phyloP scores from a whole-genome alignment of 2,888 invertebrate genomes.

The Drosophila siamana region DNA sequence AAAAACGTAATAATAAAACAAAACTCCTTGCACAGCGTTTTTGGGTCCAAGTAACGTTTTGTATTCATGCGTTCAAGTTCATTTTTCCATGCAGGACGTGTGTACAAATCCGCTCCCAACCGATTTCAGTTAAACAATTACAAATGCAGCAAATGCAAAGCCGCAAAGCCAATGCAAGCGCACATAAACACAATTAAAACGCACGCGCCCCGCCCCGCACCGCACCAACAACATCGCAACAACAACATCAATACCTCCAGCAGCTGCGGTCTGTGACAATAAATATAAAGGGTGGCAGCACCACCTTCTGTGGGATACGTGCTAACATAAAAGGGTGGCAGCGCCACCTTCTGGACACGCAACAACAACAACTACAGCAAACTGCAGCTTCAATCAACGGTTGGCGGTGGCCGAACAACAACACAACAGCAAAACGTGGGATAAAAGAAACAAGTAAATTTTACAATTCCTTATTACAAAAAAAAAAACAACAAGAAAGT shows the following conservation, averaged over 20 bases:
- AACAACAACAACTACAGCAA: slow-evolving; percentile 22
- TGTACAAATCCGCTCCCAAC: slow-evolving; percentile 71
- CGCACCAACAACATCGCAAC: slow-evolving; percentile 26
- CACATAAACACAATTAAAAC: slow-evolving; percentile 52
- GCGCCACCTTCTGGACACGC: slow-evolving; percentile 4
- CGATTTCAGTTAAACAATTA: slow-evolving; percentile 74
- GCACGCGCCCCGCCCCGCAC: slow-evolving; percentile 51
- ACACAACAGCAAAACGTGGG: slow-evolving; percentile 38
- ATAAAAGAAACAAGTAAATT: slow-evolving; percentile 80
- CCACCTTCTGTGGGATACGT: neutral
- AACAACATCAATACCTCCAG: slow-evolving; percentile 34
- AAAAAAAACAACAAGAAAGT: slow-evolving; percentile 19
- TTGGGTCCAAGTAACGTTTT: slow-evolving; percentile 78
- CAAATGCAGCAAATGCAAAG: slow-evolving; percentile 51
- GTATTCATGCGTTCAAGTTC: slow-evolving; percentile 84
- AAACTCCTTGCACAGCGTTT: slow-evolving; percentile 75
- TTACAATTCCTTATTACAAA: slow-evolving; percentile 67
- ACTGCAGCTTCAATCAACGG: slow-evolving; percentile 8
- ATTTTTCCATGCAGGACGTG: slow-evolving; percentile 84
- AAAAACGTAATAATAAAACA: slow-evolving; percentile 50
- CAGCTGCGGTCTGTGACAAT: slow-evolving; percentile 8
- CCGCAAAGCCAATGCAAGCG: slow-evolving; percentile 41
- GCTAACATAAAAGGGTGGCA: slow-evolving; percentile 6
- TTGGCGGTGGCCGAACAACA: slow-evolving; percentile 13
- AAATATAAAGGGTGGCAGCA: slow-evolving; percentile 2